phyloP scores from a whole-genome alignment of 2,888 invertebrate genomes.

The Agrilus mali region DNA sequence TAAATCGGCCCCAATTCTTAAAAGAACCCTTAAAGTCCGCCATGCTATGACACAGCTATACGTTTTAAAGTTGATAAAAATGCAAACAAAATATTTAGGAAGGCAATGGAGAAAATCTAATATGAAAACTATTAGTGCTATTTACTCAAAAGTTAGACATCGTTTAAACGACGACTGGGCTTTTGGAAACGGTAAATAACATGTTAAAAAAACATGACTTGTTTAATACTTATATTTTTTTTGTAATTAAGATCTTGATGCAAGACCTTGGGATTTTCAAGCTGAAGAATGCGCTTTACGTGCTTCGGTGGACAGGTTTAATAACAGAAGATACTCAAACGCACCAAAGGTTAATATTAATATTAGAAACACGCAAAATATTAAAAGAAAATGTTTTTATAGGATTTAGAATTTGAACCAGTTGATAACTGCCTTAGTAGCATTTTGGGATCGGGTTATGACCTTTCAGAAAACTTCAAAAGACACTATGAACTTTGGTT shows the following conservation, averaged over 20 bases:
- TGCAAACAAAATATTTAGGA: conserved; percentile 99
- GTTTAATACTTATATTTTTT: conserved; percentile 1
- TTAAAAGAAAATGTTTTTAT: conserved; percentile 12
- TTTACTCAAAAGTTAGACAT: conserved; percentile 94
- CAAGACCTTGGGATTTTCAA: conserved; percentile 96
- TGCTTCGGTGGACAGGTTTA: conserved; percentile 91
- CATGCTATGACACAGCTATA: conserved; percentile 97
- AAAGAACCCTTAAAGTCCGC: conserved; percentile 87
- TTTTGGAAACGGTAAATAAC: neutral
- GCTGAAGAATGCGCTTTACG: conserved; percentile 93
- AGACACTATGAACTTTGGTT: conserved; percentile 91
- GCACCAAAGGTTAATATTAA: conserved; percentile 18
- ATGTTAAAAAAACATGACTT: neutral
- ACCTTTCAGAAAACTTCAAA: conserved; percentile 86
- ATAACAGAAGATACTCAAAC: conserved; percentile 69
- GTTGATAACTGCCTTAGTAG: conserved; percentile 74
- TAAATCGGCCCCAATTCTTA: conserved; percentile 97
- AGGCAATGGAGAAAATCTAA: conserved; percentile 98
- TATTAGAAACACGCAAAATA: neutral
- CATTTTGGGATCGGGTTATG: conserved; percentile 63
- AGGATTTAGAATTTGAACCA: conserved; percentile 47
- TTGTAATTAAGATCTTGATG: conserved; percentile 65
- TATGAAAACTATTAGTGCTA: conserved; percentile 99
- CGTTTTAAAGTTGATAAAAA: conserved; percentile 92
- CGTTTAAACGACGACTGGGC: conserved; percentile 40